phyloP scores from a whole-genome alignment of 2,113 vertebrate species.

The Tinamus guttatus region DNA sequence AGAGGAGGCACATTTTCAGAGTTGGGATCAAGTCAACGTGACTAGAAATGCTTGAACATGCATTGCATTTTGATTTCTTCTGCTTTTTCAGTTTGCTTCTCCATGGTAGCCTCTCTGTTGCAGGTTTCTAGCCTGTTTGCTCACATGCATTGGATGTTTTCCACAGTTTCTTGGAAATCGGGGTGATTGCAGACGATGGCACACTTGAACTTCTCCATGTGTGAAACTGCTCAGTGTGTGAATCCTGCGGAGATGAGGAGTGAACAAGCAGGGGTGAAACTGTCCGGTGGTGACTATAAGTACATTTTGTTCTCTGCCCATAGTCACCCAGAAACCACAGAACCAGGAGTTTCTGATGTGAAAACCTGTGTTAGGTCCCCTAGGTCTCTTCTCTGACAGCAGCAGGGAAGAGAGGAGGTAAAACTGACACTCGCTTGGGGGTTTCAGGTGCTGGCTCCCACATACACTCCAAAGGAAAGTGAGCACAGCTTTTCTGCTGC shows the following conservation, averaged over 20 bases:
- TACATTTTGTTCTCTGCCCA: background rate
- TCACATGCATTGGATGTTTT: background rate
- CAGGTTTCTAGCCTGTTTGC: background rate
- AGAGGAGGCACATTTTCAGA: background rate
- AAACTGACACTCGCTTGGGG: background rate
- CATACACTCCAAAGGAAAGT: background rate
- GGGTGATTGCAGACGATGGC: background rate
- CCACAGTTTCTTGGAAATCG: background rate
- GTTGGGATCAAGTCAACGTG: background rate
- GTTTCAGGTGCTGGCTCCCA: background rate
- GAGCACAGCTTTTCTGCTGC: background rate
- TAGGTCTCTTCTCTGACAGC: background rate
- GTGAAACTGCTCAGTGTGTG: background rate
- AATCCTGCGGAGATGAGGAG: background rate
- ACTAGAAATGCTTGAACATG: background rate
- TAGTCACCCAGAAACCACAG: background rate
- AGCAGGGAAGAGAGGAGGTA: background rate
- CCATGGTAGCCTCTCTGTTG: background rate
- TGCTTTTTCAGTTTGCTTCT: background rate
- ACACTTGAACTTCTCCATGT: background rate
- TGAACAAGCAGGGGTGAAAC: background rate
- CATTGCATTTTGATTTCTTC: background rate
- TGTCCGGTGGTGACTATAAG: background rate
- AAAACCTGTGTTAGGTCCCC: background rate
- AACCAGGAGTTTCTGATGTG: conserved; percentile 2